Base-by-base conservation (phyloP, 2,113 vertebrate genomes). In the Nannobrachium achirus region DNA sequence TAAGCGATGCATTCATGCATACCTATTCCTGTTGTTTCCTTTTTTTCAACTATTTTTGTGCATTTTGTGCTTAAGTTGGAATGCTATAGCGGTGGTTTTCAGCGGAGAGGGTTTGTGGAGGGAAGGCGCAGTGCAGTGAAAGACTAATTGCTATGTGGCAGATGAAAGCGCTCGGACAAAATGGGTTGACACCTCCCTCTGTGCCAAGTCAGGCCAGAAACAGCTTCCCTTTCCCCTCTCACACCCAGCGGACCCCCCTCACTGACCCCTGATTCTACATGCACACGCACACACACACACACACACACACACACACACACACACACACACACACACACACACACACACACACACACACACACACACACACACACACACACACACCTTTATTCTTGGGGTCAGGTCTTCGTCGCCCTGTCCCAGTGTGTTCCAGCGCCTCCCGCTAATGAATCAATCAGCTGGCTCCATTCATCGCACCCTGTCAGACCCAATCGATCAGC, bases 401-500 rank as follows among this genome's bases (percentile, higher is more conserved):
- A 79, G 63, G 1, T 33, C 25, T 5, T 33, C 25, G 25, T 33
- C 25, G 62, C 67, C 62, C 50, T 63, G 48, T 82, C 65, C 62
- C 61, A 65, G 65, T 33, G 25, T 25, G 25, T 33, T 73, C 75
- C 57, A 39, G 38, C 63, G 66, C 56, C 49, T 50, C 55, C 69
- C 61, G 65, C 80, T 85, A 87, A 90, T 91, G 83, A 90, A 88
- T 89, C 87, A 88, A 86, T 89, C 81, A 81, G 86, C 81, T 74
- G 84, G 72, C 85, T 84, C 86, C 83, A 82, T 89, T 85, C 76
- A 81, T 88, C 82, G 84, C 59, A 62, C 41, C 78, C 88, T 88
- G 89, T 90, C 91, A 89, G 77, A 76, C 14, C 60, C 74, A 71
- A 91, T 90, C 69, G 85, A 90, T 90, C 89, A 89, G 84, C 72